Percentiles rank a stretch among this genome's conserved stretches.
Evolutionary conservation across 2,888 invertebrate genomes (phyloP).

Genomic region (Eupeodes luniger): DNA sequence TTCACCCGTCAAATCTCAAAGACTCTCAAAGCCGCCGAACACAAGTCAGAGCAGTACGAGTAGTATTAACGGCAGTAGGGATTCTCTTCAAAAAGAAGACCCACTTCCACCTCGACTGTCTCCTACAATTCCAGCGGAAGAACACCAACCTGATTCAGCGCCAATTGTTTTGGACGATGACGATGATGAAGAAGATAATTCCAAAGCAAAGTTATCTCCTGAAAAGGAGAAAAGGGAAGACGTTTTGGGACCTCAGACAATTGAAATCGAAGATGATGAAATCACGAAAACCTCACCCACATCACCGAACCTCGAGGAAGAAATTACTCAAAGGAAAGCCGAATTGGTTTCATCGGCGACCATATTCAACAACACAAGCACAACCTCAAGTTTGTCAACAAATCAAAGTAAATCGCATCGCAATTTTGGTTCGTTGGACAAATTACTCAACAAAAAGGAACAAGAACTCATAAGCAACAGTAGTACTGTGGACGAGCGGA

Average conservation of each 20-base stretch:
- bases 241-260: constrained; percentile 51
- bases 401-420: constrained; percentile 82
- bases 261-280: constrained; percentile 76
- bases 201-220: not conserved
- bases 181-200: constrained; percentile 48
- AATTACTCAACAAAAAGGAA: constrained; percentile 86
- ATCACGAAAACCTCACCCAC: constrained; percentile 48
- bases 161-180: constrained; percentile 76
- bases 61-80: constrained; percentile 47
- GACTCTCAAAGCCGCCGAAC: constrained; percentile 23
- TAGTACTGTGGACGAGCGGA: constrained; percentile 57
- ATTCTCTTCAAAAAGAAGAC: constrained; percentile 36
- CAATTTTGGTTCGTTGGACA: constrained; percentile 85
- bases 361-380: constrained; percentile 72
- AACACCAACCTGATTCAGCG: constrained; percentile 29
- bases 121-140: constrained; percentile 11
- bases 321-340: constrained; percentile 82
- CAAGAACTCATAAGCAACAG: constrained; percentile 81
- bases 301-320: constrained; percentile 81
- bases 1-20: constrained; percentile 42
- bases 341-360: constrained; percentile 77
- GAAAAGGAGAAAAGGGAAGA: constrained; percentile 42
- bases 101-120: not conserved
- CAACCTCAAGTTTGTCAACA: constrained; percentile 75
- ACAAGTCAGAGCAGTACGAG: constrained; percentile 43